A percentile compares a stretch with the other conserved stretches of the same genome.
Conservation (phyloP, 2,888 invertebrate species). For the Tethea ocularis region DNA sequence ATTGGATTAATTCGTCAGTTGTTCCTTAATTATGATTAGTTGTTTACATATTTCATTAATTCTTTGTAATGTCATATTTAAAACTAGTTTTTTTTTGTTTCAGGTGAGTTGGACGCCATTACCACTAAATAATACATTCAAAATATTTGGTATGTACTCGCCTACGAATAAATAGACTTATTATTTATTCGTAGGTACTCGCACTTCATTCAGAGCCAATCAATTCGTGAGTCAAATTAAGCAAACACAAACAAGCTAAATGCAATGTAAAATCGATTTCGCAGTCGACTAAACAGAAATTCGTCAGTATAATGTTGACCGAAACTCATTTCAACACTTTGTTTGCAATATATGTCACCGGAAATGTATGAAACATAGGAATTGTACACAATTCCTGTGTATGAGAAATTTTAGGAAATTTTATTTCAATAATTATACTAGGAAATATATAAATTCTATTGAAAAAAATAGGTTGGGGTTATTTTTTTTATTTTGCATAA, state of each 20-base stretch:
- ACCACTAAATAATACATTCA: not conserved
- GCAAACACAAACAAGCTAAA: not conserved
- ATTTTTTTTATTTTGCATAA: too few relatives aligned
- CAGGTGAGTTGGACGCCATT: conserved; percentile 45
- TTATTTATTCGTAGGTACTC: not conserved
- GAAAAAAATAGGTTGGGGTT: too few relatives aligned
- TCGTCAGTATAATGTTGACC: conserved; percentile 23
- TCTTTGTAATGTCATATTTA: not conserved
- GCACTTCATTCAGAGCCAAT: not conserved
- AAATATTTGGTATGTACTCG: too few relatives aligned
- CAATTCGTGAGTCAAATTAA: not conserved
- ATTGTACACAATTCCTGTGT: too few relatives aligned
- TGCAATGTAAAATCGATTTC: conserved; percentile 25
- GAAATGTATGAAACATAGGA: too few relatives aligned
- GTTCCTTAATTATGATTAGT: too few relatives aligned
- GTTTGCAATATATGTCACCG: conserved; percentile 71
- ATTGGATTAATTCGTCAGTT: not conserved
- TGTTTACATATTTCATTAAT: too few relatives aligned
- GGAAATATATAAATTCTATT: too few relatives aligned
- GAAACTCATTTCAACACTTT: conserved; percentile 58
- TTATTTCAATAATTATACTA: too few relatives aligned
- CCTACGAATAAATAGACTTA: too few relatives aligned
- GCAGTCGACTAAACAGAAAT: conserved; percentile 6
- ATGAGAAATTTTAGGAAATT: too few relatives aligned
- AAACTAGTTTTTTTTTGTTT: conserved; percentile 35